Evolutionary conservation across 2,797 vertebrate genomes (phyloP), one percentile per base, ranked within the genome.

Genomic region (Emys orbicularis): DNA sequence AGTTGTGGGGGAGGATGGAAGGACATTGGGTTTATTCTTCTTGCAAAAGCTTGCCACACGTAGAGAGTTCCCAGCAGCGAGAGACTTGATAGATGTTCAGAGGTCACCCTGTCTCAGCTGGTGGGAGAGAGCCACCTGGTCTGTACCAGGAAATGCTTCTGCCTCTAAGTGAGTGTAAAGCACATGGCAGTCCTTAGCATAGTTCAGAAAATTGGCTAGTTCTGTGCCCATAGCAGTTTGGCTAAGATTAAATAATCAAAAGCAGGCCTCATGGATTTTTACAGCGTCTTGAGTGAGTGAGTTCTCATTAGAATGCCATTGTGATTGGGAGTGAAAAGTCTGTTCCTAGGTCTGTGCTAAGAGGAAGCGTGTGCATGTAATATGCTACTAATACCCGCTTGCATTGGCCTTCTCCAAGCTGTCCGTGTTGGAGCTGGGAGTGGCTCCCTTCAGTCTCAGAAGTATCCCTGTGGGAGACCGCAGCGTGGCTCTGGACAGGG

Each of bases 401-500:
- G 3, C 12, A 0, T 89, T 91, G 94, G 93, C 93, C 92, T 97
- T 93, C 79, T 86, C 44, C 94, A 86, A 53, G 4, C 2, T 0
- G 23, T 29, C 86, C 5, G 0, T 13, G 15, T 41, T 84, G 87
- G 91, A 5, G 37, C 84, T 90, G 84, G 84, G 86, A 93, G 86
- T 90, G 59, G 6, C 89, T 1, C 37, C 3, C 21, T 89, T 94
- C 92, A 88, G 87, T 92, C 90, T 95, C 89, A 87, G 80, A 91
- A 44, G 15, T 79, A 86, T 90, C 96, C 96, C 90, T 88, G 89
- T 88, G 92, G 94, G 2, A 1, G 90, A 90, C 83, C 90, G 96
- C 94, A 95, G 95, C 90, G 77, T 85, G 86, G 84, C 92, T 11
- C 95, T 96, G 80, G 74, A 87, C 6, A 11, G 84, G 82, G 96